Conservation (phyloP, 2,888 invertebrate genomes). For the Tipula lateralis region DNA sequence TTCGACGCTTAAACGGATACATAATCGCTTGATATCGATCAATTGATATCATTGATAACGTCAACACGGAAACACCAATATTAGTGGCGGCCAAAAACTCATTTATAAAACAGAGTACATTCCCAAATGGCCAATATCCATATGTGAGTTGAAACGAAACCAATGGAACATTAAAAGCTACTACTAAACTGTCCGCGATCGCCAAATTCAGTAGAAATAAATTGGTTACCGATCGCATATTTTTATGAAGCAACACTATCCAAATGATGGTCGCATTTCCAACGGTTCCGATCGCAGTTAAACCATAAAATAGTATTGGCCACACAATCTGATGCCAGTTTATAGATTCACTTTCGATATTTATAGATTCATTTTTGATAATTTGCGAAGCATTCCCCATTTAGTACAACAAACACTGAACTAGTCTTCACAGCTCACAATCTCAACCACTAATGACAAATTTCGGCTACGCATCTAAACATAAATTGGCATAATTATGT, state of each 20-base stretch:
- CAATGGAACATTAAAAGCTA: not conserved
- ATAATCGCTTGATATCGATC: not conserved
- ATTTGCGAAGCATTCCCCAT: no score
- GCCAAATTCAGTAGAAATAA: not conserved
- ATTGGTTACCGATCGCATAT: not conserved
- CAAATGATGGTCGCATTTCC: not conserved
- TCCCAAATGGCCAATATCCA: not conserved
- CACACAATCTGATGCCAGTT: no score
- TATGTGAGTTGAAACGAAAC: not conserved
- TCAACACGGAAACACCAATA: not conserved
- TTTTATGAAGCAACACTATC: not conserved
- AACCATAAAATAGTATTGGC: no score
- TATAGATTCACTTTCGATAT: no score
- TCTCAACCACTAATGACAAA: no score
- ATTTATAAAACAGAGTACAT: not conserved
- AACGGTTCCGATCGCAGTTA: not conserved
- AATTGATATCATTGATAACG: not conserved
- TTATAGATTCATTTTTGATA: no score
- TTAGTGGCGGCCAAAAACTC: not conserved
- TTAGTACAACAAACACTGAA: no score
- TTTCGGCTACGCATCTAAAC: no score
- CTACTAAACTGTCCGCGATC: not conserved
- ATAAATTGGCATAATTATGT: no score
- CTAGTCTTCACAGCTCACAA: no score
- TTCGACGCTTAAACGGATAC: not conserved